Evolutionary conservation across 2,113 vertebrate species (phyloP).

Genomic region (Talpa occidentalis): DNA sequence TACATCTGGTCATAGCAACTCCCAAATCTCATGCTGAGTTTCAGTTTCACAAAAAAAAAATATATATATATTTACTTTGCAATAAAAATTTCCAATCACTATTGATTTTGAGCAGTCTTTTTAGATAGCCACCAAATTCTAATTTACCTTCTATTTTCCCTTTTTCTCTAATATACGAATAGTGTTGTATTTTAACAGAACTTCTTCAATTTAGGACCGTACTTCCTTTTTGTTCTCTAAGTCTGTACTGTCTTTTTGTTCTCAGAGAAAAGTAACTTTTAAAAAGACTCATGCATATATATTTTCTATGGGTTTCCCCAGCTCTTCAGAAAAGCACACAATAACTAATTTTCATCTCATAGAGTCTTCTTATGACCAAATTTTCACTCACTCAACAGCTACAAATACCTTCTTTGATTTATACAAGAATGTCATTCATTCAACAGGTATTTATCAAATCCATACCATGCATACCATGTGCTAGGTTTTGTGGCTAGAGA

Average conservation of each 20-base stretch:
- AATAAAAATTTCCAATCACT: slow-evolving; percentile 52
- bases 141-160: neutral
- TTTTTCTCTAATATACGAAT: neutral
- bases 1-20: neutral
- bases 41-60: slow-evolving; percentile 14
- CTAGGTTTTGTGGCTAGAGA: neutral
- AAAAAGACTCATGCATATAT: neutral
- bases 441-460: neutral
- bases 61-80: slow-evolving; percentile 17
- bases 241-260: slow-evolving; percentile 37
- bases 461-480: neutral
- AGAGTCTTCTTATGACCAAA: slow-evolving; percentile 5
- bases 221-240: slow-evolving; percentile 42
- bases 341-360: neutral
- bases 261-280: slow-evolving; percentile 7
- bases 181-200: slow-evolving; percentile 3
- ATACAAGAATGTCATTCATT: neutral
- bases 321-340: slow-evolving; percentile 9
- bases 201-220: neutral
- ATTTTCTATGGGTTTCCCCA: neutral
- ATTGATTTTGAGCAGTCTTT: neutral
- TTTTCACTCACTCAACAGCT: neutral
- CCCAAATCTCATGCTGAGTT: neutral
- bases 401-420: neutral
- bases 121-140: slow-evolving; percentile 5